Evolutionary conservation across 2,888 invertebrate genomes (phyloP), one percentile per base, ranked within the genome.

Genomic region (Callinectes sapidus): DNA sequence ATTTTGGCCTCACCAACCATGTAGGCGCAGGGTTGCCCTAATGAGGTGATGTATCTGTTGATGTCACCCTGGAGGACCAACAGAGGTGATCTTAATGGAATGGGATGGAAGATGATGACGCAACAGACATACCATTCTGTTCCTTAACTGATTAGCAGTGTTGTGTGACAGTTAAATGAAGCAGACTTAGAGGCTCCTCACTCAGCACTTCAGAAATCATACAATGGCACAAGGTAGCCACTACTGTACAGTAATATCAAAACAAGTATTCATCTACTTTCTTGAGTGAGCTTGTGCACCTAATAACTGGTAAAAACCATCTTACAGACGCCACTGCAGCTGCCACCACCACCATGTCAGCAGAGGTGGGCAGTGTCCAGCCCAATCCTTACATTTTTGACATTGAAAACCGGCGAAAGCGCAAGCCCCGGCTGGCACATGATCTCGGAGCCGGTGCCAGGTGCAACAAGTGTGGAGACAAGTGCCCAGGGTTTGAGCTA

Each of bases 401-500:
- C 61, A 94, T 94, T 42, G 94, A 94, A 81, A 93, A 93, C 39
- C 54, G 93, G 42, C 77, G 90, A 39, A 93, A 93, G 42, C 81
- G 94, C 23, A 92, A 94, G 71, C 88, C 89, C 28, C 89, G 94
- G 28, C 96, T 98, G n/a, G 97, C 97, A 0, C 98, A 98, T 95
- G 98, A 98, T 96, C 97, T 97, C 89, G 98, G 98, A 18, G 98
- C 98, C 81, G 98, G 98, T n/a, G 97, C 98, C 8, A 97, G 97
- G 39, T 98, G 98, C 95, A 97, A 97, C 95, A 97, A 97, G 94
- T 98, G 98, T 95, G 97, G 97, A 86, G 96, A 96, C 89, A 96
- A 96, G 95, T 97, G 97, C 95, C 97, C 97, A 95, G 98, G 98
- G 0, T 96, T 98, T 94, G 98, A 98, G 95, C 96, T 98, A 90